Conservation (phyloP, 2,888 invertebrate genomes). For the Xylota sylvarum region DNA sequence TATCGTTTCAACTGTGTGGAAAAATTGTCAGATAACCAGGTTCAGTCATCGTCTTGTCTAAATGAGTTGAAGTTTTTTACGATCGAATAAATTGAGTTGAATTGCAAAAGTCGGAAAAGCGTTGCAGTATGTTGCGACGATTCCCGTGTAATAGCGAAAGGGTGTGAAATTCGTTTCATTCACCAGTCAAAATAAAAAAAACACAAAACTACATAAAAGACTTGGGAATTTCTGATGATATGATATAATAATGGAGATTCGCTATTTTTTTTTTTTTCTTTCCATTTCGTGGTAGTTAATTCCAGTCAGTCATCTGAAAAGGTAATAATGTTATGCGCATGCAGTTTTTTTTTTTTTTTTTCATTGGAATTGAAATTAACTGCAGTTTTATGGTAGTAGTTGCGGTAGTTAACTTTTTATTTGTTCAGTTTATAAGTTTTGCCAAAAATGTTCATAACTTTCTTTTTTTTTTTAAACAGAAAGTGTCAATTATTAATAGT, state of each 20-base stretch:
- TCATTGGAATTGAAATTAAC: constrained; percentile 53
- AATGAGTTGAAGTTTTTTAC: constrained; percentile 67
- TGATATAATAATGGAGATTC: constrained; percentile 32
- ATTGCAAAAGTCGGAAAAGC: constrained; percentile 64
- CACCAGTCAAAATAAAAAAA: constrained; percentile 4
- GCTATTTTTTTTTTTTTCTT: not conserved
- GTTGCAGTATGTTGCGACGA: constrained; percentile 60
- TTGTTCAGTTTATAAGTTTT: not conserved
- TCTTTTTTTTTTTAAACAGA: not conserved
- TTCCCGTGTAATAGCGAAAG: constrained; percentile 50
- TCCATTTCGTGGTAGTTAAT: constrained; percentile 32
- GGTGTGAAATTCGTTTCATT: constrained; percentile 56
- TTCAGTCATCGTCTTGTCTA: constrained; percentile 61
- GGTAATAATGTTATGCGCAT: constrained; percentile 36
- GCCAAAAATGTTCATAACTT: not conserved
- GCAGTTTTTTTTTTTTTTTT: constrained; percentile 14
- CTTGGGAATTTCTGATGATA: constrained; percentile 41
- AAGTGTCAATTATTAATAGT: not conserved
- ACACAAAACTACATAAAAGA: constrained; percentile 20
- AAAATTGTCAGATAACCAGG: constrained; percentile 70
- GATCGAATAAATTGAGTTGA: constrained; percentile 64
- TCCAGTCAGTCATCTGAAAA: constrained; percentile 50
- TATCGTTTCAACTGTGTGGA: constrained; percentile 65
- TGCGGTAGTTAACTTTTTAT: constrained; percentile 18
- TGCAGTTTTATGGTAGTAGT: constrained; percentile 24